Evolutionary conservation across 2,113 vertebrate genomes (phyloP).

Genomic region (Cynoglossus semilaevis): DNA sequence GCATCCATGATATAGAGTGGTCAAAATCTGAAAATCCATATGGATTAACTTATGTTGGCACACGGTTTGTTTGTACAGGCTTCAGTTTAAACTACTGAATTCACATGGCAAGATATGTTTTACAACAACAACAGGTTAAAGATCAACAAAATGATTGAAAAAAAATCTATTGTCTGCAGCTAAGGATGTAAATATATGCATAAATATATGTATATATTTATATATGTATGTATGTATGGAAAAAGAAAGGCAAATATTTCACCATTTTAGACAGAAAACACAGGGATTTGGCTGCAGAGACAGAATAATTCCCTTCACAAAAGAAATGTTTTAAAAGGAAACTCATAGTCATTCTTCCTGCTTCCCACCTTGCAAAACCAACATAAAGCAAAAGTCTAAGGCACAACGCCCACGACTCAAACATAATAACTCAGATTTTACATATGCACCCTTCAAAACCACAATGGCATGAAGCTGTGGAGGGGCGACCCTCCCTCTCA

Average conservation of each 20-base stretch:
- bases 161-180: neutral
- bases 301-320: neutral
- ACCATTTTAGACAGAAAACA: conserved; percentile 1
- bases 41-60: conserved; percentile 65
- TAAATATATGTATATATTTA: neutral
- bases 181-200: conserved; percentile 1
- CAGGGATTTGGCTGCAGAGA: conserved; percentile 41
- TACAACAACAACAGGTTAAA: conserved; percentile 19
- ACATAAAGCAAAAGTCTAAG: conserved; percentile 1
- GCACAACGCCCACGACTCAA: conserved; percentile 2
- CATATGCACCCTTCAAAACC: conserved; percentile 23
- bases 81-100: conserved; percentile 45
- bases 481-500: conserved; percentile 23
- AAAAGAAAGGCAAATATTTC: conserved; percentile 20
- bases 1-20: conserved; percentile 49
- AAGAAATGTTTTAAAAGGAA: conserved; percentile 2
- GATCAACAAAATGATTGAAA: conserved; percentile 1
- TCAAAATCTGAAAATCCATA: conserved; percentile 31
- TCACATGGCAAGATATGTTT: conserved; percentile 48
- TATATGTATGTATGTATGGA: neutral
- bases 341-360: conserved; percentile 2
- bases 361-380: neutral
- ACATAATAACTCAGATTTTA: conserved; percentile 14
- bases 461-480: conserved; percentile 25
- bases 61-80: conserved; percentile 43